Percentiles rank a stretch among this genome's conserved stretches.
Conservation (phyloP, 2,113 vertebrate genomes). For the Equus przewalskii region DNA sequence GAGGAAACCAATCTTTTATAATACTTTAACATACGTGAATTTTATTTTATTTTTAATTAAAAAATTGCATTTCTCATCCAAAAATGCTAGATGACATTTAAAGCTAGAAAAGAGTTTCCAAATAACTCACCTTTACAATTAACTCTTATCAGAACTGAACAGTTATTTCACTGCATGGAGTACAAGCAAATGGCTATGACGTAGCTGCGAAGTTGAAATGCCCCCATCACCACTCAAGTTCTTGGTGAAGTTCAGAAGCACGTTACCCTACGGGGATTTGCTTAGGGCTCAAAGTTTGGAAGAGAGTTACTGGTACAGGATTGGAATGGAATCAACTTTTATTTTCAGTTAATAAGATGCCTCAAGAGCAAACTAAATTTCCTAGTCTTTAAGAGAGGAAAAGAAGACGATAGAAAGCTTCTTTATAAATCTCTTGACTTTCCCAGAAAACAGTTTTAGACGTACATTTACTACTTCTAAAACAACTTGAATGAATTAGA, state of each 20-base stretch:
- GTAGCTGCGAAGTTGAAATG: not conserved
- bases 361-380: slow-evolving; percentile 47
- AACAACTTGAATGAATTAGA: slow-evolving; percentile 31
- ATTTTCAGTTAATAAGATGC: slow-evolving; percentile 55
- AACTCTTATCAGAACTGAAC: slow-evolving; percentile 78
- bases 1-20: slow-evolving; percentile 85
- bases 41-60: slow-evolving; percentile 87
- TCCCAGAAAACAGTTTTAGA: slow-evolving; percentile 33
- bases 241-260: not conserved
- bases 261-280: not conserved
- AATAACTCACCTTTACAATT: slow-evolving; percentile 85
- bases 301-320: not conserved
- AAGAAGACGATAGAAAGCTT: not conserved
- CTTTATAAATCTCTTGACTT: not conserved
- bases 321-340: slow-evolving; percentile 35
- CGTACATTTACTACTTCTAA: not conserved
- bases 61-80: slow-evolving; percentile 84
- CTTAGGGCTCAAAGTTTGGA: not conserved
- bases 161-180: not conserved
- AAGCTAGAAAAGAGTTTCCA: slow-evolving; percentile 81
- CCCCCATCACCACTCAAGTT: not conserved
- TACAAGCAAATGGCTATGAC: not conserved
- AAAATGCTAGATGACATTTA: slow-evolving; percentile 85
- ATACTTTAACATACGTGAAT: slow-evolving; percentile 85
- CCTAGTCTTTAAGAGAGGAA: not conserved